phyloP scores from a whole-genome alignment of 2,888 invertebrate genomes.

The Drosophila sordidula region DNA sequence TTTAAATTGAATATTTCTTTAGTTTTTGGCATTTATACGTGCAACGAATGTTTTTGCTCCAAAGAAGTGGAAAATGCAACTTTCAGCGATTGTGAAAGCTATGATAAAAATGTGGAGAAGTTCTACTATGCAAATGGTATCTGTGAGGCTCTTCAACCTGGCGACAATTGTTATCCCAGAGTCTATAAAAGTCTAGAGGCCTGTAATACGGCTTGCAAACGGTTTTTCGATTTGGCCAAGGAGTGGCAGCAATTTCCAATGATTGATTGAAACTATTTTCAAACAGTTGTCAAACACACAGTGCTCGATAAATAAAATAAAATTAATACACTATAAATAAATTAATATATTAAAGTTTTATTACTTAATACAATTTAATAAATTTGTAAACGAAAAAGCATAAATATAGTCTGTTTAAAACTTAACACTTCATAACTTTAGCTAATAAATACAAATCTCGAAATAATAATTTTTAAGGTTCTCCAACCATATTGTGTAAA shows the following conservation, averaged over 20 bases:
- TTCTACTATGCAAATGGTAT: constrained; percentile 18
- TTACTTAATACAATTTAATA: too few relatives aligned
- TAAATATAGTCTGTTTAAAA: too few relatives aligned
- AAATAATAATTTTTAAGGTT: too few relatives aligned
- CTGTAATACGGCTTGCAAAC: constrained; percentile 19
- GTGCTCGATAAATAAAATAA: too few relatives aligned
- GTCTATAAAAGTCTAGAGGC: neutral
- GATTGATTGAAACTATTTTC: constrained; percentile 6
- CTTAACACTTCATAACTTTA: too few relatives aligned
- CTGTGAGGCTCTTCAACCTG: constrained; percentile 12
- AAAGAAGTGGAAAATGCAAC: neutral
- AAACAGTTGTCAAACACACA: neutral
- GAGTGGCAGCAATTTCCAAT: constrained; percentile 7
- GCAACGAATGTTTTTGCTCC: constrained; percentile 41
- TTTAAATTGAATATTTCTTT: neutral
- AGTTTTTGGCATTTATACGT: neutral
- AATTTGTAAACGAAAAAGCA: too few relatives aligned
- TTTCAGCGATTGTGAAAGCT: constrained; percentile 8
- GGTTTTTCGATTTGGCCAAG: neutral
- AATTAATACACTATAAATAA: too few relatives aligned
- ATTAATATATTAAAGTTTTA: too few relatives aligned
- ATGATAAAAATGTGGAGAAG: constrained; percentile 8
- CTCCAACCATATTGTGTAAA: too few relatives aligned
- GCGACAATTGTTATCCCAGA: constrained; percentile 31
- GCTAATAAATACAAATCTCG: too few relatives aligned